Percentiles rank a stretch among this genome's conserved stretches.
These are phyloP conservation scores for Theropithecus gelada DNA, from an alignment of 2,113 vertebrate species.

Conservation along the genomic window DNA sequence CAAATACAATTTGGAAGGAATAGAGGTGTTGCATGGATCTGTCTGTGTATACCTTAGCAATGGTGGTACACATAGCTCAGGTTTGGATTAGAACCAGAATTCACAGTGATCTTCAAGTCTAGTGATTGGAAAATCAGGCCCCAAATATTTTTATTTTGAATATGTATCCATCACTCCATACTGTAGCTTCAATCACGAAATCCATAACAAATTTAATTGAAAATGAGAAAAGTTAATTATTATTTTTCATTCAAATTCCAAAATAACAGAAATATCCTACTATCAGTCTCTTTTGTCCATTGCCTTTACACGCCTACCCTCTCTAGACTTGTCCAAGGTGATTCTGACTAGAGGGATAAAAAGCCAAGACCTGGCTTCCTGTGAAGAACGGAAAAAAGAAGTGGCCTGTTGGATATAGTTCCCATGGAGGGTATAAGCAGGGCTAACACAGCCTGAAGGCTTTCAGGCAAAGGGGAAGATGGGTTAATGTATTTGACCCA, in stretches of 20 bases:
- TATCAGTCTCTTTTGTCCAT: background rate
- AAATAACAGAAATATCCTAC: background rate
- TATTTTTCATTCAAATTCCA: background rate
- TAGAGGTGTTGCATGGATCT: background rate
- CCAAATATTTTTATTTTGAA: background rate
- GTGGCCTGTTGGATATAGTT: background rate
- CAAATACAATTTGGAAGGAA: background rate
- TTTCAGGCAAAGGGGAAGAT: background rate
- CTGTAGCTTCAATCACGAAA: background rate
- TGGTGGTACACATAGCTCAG: background rate
- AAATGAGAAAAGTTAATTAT: background rate
- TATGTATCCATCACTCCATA: background rate
- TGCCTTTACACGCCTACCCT: background rate
- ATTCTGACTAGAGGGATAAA: background rate
- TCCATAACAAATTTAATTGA: background rate
- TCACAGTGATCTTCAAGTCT: background rate
- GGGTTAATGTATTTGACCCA: background rate
- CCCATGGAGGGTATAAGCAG: background rate
- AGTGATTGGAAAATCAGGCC: background rate
- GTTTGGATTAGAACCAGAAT: background rate
- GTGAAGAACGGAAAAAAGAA: background rate
- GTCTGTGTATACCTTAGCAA: background rate
- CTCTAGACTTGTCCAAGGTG: background rate
- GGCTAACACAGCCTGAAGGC: background rate
- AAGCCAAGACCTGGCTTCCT: background rate